Conservation (phyloP, 92 coral and sea anemone genomes). For the Parazoanthus swiftii region DNA sequence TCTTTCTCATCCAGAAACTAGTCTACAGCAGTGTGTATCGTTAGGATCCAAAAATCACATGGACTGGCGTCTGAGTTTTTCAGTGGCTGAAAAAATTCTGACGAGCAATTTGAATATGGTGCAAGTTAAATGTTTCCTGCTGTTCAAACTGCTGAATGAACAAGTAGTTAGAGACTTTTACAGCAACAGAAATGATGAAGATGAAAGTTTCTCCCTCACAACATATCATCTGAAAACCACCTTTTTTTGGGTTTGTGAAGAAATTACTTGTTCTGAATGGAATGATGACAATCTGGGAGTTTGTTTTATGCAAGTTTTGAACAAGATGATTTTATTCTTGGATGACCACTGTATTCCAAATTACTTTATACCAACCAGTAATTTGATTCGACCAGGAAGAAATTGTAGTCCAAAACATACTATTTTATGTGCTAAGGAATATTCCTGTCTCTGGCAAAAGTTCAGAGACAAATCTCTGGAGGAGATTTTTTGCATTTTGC, state of each 20-base stretch:
- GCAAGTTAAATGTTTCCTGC: slow-evolving; percentile 19
- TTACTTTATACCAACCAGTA: slow-evolving; percentile 20
- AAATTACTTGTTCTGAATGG: slow-evolving; percentile 20
- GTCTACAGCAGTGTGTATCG: neutral
- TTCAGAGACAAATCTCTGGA: neutral
- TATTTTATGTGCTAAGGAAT: neutral
- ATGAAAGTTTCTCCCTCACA: neutral
- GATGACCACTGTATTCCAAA: slow-evolving; percentile 1
- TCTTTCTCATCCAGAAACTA: neutral
- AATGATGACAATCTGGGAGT: slow-evolving; percentile 29
- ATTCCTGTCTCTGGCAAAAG: neutral
- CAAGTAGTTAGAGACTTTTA: neutral
- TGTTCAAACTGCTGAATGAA: neutral
- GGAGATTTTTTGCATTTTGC: neutral
- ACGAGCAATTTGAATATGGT: neutral
- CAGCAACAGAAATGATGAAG: neutral
- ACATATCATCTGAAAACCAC: neutral
- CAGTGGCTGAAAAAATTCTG: slow-evolving; percentile 14
- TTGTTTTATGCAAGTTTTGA: slow-evolving; percentile 11
- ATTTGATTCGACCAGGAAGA: neutral
- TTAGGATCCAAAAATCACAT: neutral
- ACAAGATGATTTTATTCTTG: slow-evolving; percentile 15
- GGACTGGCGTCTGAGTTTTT: slow-evolving; percentile 22
- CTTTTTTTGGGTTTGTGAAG: slow-evolving; percentile 40
- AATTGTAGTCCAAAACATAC: neutral